Evolutionary conservation across 2,113 vertebrate species (phyloP).

Genomic region (Crotalus helleri): DNA sequence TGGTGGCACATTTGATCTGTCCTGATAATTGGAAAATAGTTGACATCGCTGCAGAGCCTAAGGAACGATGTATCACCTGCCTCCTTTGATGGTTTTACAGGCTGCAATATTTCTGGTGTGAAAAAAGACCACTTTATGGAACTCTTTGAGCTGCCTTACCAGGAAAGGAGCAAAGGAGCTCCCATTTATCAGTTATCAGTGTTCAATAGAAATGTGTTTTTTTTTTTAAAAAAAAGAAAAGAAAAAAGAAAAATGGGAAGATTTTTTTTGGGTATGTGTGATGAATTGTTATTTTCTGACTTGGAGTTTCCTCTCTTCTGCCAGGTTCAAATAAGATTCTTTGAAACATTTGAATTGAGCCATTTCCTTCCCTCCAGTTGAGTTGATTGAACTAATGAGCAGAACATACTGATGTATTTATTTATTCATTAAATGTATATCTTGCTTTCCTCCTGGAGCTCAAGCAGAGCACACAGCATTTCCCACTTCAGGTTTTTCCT

Average conservation of each 20-base stretch:
- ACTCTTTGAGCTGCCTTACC: background rate
- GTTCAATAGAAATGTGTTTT: constrained; percentile 10
- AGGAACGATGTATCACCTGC: background rate
- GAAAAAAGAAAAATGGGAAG: background rate
- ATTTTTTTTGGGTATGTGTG: background rate
- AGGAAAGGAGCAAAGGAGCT: background rate
- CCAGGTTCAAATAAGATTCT: background rate
- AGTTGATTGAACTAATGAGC: background rate
- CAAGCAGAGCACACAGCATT: background rate
- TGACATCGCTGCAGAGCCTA: background rate
- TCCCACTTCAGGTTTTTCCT: background rate
- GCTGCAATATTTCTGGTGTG: background rate
- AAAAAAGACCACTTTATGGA: background rate
- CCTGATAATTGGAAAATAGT: background rate
- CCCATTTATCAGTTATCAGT: background rate
- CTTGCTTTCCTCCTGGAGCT: background rate
- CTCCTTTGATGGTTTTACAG: background rate
- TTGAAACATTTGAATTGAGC: background rate
- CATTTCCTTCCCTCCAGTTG: background rate
- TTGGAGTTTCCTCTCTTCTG: background rate
- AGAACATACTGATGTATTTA: background rate
- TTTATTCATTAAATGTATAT: background rate
- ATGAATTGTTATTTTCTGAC: background rate
- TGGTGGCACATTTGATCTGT: background rate
- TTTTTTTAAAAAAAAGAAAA: background rate